Conservation (phyloP, 2,113 vertebrate species). For the Eulemur rufifrons region DNA sequence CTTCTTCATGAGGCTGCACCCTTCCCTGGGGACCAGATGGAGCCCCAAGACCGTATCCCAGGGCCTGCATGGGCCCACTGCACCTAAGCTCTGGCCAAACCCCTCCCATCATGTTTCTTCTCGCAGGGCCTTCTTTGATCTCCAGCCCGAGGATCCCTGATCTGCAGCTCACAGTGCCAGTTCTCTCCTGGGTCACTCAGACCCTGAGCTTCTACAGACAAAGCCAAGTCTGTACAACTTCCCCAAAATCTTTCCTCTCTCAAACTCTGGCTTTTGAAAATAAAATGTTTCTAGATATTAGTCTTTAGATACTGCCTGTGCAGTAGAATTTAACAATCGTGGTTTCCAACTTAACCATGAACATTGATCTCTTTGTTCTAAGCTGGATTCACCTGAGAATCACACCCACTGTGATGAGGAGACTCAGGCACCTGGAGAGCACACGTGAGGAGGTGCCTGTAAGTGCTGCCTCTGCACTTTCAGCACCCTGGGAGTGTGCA, state of each 20-base stretch:
- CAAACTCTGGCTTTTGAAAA: not conserved
- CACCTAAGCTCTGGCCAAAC: rapidly evolving
- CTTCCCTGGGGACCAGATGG: not conserved
- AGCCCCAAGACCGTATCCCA: not conserved
- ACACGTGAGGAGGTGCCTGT: rapidly evolving
- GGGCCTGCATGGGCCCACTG: rapidly evolving
- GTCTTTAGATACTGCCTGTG: not conserved
- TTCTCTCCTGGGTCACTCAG: rapidly evolving
- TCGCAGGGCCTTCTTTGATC: not conserved
- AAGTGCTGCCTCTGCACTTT: rapidly evolving
- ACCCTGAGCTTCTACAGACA: not conserved
- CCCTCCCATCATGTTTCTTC: not conserved
- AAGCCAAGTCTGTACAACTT: not conserved
- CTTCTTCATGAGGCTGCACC: rapidly evolving
- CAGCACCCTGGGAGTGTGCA: rapidly evolving
- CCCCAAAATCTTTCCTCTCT: not conserved
- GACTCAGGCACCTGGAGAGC: not conserved
- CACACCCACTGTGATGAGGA: rapidly evolving
- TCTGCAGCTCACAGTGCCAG: rapidly evolving
- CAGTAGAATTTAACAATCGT: too few species aligned
- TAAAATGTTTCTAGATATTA: too few species aligned
- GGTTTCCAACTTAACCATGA: not conserved
- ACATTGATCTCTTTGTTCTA: not conserved
- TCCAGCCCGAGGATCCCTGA: rapidly evolving
- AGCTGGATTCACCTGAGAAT: not conserved